These are phyloP conservation scores for Orbicella faveolata DNA, from an alignment of 64 coral and sea anemone genomes.

Conservation along the genomic window DNA sequence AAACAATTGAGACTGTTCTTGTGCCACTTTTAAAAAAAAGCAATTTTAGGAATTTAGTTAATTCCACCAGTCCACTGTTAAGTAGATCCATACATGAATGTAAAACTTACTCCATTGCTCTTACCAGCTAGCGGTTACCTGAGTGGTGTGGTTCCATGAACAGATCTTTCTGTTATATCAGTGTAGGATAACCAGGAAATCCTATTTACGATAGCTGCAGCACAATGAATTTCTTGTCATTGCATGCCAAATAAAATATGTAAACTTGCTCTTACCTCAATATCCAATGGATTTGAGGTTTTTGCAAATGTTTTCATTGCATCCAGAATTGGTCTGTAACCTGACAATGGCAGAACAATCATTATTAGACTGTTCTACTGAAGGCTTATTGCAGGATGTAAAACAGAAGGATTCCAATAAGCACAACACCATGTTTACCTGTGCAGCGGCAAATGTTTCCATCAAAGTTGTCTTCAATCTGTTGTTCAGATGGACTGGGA, in stretches of 20 bases:
- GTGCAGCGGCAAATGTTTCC: slow-evolving; percentile 91
- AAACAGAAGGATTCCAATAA: no score
- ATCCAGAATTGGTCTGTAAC: slow-evolving; percentile 95
- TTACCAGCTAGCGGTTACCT: no score
- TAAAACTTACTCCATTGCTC: no score
- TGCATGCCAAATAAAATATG: not conserved
- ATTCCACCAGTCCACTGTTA: no score
- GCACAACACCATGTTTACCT: slow-evolving; percentile 24
- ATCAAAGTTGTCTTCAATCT: slow-evolving; percentile 92
- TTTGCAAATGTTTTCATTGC: slow-evolving; percentile 95
- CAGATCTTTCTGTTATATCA: no score
- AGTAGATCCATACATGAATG: no score
- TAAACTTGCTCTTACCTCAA: slow-evolving; percentile 62
- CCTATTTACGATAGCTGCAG: no score
- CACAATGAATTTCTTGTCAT: no score
- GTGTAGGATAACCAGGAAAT: not conserved
- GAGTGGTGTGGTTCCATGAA: no score
- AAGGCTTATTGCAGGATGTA: not conserved
- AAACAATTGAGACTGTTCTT: no score
- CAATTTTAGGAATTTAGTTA: no score
- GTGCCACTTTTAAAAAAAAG: no score
- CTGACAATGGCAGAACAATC: not conserved
- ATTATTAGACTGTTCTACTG: not conserved
- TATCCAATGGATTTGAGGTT: slow-evolving; percentile 73
- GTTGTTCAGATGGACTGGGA: slow-evolving; percentile 69